These are phyloP conservation scores for Nemopilema nomurai DNA, from an alignment of 30 jellyfish, hydroid and myxozoan genomes.

Conservation along the genomic window DNA sequence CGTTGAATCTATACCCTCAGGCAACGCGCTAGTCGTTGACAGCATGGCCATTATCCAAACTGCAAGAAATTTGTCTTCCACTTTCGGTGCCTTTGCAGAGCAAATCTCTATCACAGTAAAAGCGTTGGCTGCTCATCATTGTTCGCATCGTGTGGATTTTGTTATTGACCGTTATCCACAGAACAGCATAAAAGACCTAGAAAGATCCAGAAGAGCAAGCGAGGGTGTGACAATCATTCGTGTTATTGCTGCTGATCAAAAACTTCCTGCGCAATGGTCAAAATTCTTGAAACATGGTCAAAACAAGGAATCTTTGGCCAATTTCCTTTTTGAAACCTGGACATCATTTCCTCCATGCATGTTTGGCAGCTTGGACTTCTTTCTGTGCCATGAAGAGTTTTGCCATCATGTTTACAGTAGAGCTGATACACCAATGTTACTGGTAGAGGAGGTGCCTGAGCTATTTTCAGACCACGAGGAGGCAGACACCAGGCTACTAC, in stretches of 20 bases:
- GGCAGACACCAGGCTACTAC: slow-evolving; percentile 70
- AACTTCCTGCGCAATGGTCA: slow-evolving; percentile 36
- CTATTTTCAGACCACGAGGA: slow-evolving; percentile 75
- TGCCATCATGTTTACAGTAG: slow-evolving; percentile 39
- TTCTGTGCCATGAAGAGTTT: slow-evolving; percentile 39
- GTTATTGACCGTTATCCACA: slow-evolving; percentile 42
- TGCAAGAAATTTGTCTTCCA: slow-evolving; percentile 3
- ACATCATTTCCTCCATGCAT: slow-evolving; percentile 7
- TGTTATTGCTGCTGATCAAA: slow-evolving; percentile 20
- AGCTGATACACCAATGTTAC: slow-evolving; percentile 22
- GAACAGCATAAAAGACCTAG: slow-evolving; percentile 33
- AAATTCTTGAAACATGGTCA: slow-evolving; percentile 50
- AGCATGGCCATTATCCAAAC: slow-evolving; percentile 9
- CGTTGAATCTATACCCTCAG: neutral
- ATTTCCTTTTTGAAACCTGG: slow-evolving; percentile 17
- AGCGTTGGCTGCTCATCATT: slow-evolving; percentile 11
- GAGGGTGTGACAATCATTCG: slow-evolving; percentile 24
- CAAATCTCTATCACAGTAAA: neutral
- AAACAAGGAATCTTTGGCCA: slow-evolving; percentile 25
- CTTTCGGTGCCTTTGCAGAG: slow-evolving; percentile 10
- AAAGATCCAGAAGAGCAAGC: slow-evolving; percentile 37
- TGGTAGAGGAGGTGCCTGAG: slow-evolving; percentile 34
- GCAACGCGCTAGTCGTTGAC: slow-evolving; percentile 4
- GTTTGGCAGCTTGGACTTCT: slow-evolving; percentile 36
- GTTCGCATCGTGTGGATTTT: slow-evolving; percentile 41